Percentiles rank a stretch among this genome's conserved stretches.
Conservation (phyloP, 2,888 invertebrate species). For the Ligdia adustata region DNA sequence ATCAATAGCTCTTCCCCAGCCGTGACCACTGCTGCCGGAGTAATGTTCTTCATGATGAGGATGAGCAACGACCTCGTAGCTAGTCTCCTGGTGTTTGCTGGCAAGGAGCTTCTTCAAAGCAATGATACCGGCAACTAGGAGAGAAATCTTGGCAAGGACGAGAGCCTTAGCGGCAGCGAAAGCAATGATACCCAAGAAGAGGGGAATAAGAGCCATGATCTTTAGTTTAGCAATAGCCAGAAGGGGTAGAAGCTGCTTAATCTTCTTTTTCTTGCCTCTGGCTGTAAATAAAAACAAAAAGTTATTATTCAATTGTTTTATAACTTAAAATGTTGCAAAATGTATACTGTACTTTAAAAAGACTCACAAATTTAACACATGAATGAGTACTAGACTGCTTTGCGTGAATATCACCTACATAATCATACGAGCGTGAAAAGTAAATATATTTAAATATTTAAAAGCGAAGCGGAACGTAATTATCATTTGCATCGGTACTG, state of each 20-base stretch:
- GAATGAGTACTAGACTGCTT: background rate
- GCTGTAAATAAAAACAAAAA: slow-evolving; percentile 70
- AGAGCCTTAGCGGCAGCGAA: slow-evolving; percentile 94
- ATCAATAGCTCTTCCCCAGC: slow-evolving; percentile 86
- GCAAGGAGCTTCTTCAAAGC: slow-evolving; percentile 88
- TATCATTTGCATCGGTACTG: slow-evolving; percentile 16
- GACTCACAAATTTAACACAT: background rate
- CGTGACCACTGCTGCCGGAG: slow-evolving; percentile 77
- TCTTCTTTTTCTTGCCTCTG: slow-evolving; percentile 91
- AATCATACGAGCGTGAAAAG: slow-evolving; percentile 22
- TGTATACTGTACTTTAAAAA: background rate
- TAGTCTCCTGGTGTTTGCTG: slow-evolving; percentile 86
- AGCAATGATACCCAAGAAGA: slow-evolving; percentile 89
- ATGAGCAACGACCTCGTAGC: slow-evolving; percentile 90
- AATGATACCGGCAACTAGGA: slow-evolving; percentile 90
- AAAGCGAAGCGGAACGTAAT: slow-evolving; percentile 8
- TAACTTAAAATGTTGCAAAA: background rate
- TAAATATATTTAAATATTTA: slow-evolving; percentile 10
- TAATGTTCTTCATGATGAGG: slow-evolving; percentile 85
- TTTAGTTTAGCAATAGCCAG: slow-evolving; percentile 91
- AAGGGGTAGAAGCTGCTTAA: slow-evolving; percentile 90
- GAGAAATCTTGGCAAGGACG: slow-evolving; percentile 91
- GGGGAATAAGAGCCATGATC: slow-evolving; percentile 89
- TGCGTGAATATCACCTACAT: background rate
- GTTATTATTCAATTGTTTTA: too few relatives aligned